Evolutionary conservation across 1,140 invertebrate genomes (phyloP), one percentile per base, ranked within the genome.

Genomic region (Drosophila mauritiana): DNA sequence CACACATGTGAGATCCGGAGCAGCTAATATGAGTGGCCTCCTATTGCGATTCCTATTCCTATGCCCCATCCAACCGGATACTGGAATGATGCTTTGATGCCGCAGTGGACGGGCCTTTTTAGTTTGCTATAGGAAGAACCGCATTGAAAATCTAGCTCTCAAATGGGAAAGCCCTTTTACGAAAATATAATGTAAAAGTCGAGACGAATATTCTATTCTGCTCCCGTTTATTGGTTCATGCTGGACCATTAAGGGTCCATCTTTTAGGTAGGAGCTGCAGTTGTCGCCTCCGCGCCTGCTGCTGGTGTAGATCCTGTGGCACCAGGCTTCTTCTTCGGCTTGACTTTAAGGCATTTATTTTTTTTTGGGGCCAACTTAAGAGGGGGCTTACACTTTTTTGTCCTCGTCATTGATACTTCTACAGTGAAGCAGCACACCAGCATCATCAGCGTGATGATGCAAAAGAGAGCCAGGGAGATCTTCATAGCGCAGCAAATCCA

Each of bases 21-120:
- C 78, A 67, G 77, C 77, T 76, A 79, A 80, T 73, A 80, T 40
- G 40, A 31, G 39, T 46, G 42, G 36, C 62, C 11, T 73, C 55
- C 43, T 37, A 31, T 37, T 45, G 43, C 52, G 62, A 36, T 27
- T 43, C 20, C 31, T 15, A 11, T 15, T 1, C 27, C 20, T 22
- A 31, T 69, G 22, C 27, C 13, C 11, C 34, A 15, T 15, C 46
- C 22, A 45, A 7, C 27, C 31, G 31, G 7, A 31, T 31, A 27
- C 25, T 27, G 36, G 12, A 20, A 12, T 3, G 20, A 25, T 6
- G 1, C 58, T 49, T 49, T 67, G 63, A 63, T 64, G 58, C 37
- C 62, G 22, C 36, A 13, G 22, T 63, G 34, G 8, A 37, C 25
- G 12, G 13, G 42, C 36, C 63, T 64, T 48, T 67, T 67, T 25